Evolutionary conservation across 2,888 invertebrate genomes (phyloP).

Genomic region (Tetropium fuscum): DNA sequence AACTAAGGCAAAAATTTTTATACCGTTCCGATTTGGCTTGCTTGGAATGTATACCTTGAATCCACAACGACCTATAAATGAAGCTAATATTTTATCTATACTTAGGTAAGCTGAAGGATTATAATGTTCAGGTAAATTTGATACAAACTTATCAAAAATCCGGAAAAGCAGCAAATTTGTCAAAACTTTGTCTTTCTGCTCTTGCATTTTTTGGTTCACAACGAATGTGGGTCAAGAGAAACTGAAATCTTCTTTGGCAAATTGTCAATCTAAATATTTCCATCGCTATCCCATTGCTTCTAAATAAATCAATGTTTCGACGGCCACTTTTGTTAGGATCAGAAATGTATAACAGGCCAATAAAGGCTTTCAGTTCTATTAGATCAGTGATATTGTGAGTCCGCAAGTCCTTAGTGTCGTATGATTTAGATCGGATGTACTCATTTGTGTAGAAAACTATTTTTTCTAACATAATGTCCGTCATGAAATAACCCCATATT

Average conservation of each 20-base stretch:
- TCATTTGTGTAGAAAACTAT: slow-evolving; percentile 5
- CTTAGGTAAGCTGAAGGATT: slow-evolving; percentile 6
- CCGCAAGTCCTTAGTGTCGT: neutral
- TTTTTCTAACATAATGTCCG: slow-evolving; percentile 8
- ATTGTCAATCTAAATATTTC: slow-evolving; percentile 29
- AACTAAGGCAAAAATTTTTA: slow-evolving; percentile 23
- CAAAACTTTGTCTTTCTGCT: slow-evolving; percentile 12
- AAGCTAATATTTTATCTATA: slow-evolving; percentile 22
- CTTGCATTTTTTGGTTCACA: slow-evolving; percentile 11
- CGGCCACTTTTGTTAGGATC: slow-evolving; percentile 13
- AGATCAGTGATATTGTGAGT: slow-evolving; percentile 13
- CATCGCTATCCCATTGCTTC: slow-evolving; percentile 13
- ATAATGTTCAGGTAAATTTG: slow-evolving; percentile 17
- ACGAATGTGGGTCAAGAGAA: slow-evolving; percentile 12
- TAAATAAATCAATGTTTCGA: slow-evolving; percentile 18
- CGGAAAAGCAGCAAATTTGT: slow-evolving; percentile 22
- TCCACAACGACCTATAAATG: slow-evolving; percentile 25
- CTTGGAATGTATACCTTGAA: slow-evolving; percentile 26
- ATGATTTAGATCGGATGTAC: slow-evolving; percentile 5
- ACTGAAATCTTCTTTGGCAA: slow-evolving; percentile 23
- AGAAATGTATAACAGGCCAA: slow-evolving; percentile 19
- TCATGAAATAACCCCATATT: slow-evolving; percentile 6
- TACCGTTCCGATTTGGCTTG: slow-evolving; percentile 18
- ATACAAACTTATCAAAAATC: slow-evolving; percentile 19
- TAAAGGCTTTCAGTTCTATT: slow-evolving; percentile 22